Conservation (phyloP, 1,140 invertebrate species). For the Hyles vespertilio region DNA sequence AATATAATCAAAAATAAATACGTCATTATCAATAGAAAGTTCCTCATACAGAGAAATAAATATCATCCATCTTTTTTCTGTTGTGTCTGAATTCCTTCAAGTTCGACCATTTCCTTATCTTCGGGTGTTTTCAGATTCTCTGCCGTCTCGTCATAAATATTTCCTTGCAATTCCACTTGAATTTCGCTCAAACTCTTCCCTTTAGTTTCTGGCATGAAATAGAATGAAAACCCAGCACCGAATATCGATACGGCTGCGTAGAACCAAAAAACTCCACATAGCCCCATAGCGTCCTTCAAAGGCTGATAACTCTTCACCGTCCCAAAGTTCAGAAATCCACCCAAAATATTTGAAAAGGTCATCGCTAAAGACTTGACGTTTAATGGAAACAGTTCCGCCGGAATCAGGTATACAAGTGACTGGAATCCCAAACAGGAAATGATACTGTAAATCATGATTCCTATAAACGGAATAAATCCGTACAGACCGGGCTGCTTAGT, state of each 20-base stretch:
- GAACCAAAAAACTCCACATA: conserved; percentile 72
- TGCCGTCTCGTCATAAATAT: conserved; percentile 17
- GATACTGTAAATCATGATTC: conserved; percentile 74
- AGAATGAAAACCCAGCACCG: conserved; percentile 44
- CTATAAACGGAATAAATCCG: conserved; percentile 69
- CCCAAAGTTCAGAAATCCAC: conserved; percentile 61
- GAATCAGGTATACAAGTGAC: conserved; percentile 76
- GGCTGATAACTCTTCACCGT: conserved; percentile 72
- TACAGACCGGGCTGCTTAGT: conserved; percentile 11
- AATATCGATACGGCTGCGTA: conserved; percentile 65
- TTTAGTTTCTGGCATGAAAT: conserved; percentile 82
- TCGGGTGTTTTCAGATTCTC: neutral
- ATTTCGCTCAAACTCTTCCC: conserved; percentile 82
- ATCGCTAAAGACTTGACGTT: conserved; percentile 77
- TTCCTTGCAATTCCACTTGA: conserved; percentile 59
- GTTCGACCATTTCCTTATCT: too few relatives aligned
- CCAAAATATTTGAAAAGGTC: conserved; percentile 55
- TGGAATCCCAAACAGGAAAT: conserved; percentile 76
- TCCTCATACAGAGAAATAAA: too few relatives aligned
- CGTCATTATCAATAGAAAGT: too few relatives aligned
- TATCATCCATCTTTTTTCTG: too few relatives aligned
- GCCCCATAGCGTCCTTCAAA: conserved; percentile 62
- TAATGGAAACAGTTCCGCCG: conserved; percentile 78
- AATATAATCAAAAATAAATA: too few relatives aligned
- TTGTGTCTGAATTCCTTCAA: too few relatives aligned